Conservation (phyloP, 2,797 vertebrate species). For the Manis javanica region DNA sequence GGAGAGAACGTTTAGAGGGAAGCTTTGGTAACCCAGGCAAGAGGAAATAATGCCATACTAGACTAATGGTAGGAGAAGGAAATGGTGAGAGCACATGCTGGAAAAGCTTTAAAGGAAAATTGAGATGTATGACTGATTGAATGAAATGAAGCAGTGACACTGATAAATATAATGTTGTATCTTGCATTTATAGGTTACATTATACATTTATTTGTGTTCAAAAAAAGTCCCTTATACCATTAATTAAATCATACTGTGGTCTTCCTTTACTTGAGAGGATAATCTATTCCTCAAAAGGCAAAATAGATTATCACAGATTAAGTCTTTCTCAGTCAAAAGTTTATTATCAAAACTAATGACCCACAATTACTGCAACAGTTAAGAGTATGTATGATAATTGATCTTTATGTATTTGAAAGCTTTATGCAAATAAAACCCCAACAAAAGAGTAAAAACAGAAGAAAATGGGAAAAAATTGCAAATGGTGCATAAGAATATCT, state of each 20-base stretch:
- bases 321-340: not conserved
- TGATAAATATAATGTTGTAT: not conserved
- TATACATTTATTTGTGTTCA: not conserved
- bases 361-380: not conserved
- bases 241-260: not conserved
- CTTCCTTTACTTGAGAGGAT: not conserved
- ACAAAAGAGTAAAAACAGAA: not conserved
- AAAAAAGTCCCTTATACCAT: not conserved
- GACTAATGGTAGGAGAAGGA: not conserved
- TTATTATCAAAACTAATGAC: conserved; percentile 4
- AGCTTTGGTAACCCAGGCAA: not conserved
- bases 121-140: not conserved
- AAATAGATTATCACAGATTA: not conserved
- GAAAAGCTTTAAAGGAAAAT: not conserved
- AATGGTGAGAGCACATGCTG: not conserved
- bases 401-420: conserved; percentile 33
- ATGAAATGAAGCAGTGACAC: not conserved
- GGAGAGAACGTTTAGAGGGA: not conserved
- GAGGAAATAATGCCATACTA: not conserved
- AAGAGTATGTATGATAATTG: not conserved
- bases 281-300: conserved; percentile 41
- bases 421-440: not conserved
- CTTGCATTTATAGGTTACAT: not conserved
- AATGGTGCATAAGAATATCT: not conserved
- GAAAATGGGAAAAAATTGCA: not conserved